Conservation (phyloP, 35 echinoderm and acorn worm species). For the Apostichopus parvimensis region DNA sequence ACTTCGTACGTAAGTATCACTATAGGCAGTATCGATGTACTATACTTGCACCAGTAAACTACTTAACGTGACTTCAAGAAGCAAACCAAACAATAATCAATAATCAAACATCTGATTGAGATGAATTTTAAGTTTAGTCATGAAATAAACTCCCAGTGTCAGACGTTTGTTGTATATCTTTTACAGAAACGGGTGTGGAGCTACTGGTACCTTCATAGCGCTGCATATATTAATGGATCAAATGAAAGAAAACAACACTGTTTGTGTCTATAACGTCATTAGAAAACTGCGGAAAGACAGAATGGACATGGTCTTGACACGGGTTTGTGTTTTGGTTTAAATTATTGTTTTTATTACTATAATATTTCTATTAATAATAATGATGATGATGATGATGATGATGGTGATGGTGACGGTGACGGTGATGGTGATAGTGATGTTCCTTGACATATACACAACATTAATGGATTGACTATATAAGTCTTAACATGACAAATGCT, state of each 20-base stretch:
- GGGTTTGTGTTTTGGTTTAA: neutral
- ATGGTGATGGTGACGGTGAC: too few species aligned
- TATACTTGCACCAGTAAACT: too few species aligned
- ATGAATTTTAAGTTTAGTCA: neutral
- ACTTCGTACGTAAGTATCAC: too few species aligned
- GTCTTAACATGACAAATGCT: too few species aligned
- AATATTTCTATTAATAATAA: too few species aligned
- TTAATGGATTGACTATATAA: too few species aligned
- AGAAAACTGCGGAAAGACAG: slow-evolving; percentile 36
- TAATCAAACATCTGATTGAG: neutral
- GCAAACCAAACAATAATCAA: neutral
- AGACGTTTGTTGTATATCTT: neutral
- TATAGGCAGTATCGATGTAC: too few species aligned
- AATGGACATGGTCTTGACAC: slow-evolving; percentile 44
- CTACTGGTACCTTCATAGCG: slow-evolving; percentile 50
- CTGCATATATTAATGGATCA: slow-evolving; percentile 29
- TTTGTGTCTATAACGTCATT: slow-evolving; percentile 32
- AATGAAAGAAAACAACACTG: neutral
- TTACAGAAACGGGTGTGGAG: slow-evolving; percentile 37
- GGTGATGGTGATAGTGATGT: too few species aligned
- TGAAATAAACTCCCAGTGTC: neutral
- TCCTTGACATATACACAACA: too few species aligned
- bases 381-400: too few species aligned
- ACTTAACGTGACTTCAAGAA: neutral
- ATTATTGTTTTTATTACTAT: too few species aligned